phyloP scores from a whole-genome alignment of 2,888 invertebrate genomes.

The Eugnorisma glareosa region DNA sequence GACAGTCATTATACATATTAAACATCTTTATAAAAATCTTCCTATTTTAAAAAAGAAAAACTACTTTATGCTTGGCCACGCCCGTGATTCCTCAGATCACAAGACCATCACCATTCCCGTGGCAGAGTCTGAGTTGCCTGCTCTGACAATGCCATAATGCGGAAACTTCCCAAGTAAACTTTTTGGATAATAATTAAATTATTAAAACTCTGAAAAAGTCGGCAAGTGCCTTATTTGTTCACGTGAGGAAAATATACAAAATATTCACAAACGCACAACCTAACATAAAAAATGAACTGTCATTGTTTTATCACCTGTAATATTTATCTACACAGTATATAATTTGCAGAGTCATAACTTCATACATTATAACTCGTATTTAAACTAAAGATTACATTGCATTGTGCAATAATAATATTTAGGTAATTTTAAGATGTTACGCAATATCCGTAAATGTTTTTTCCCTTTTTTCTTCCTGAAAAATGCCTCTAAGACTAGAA shows the following conservation, averaged over 20 bases:
- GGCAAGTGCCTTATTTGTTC: background rate
- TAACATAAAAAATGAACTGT: background rate
- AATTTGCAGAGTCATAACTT: background rate
- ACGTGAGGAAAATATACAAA: background rate
- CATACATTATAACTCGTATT: background rate
- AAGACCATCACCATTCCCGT: background rate
- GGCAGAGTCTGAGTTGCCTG: no score
- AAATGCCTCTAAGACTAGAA: no score
- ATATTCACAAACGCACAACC: background rate
- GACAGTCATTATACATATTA: background rate
- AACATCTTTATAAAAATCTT: background rate
- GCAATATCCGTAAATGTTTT: background rate
- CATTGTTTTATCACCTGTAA: slow-evolving; percentile 7
- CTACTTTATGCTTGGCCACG: background rate
- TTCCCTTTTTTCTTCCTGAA: no score
- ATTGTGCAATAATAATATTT: slow-evolving; percentile 1
- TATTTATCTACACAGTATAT: slow-evolving; percentile 4
- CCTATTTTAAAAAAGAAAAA: no score
- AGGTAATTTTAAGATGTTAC: background rate
- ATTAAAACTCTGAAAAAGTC: background rate
- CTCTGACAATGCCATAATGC: background rate
- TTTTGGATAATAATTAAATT: no score
- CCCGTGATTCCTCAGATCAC: background rate
- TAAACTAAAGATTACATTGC: slow-evolving; percentile 6
- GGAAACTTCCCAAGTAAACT: no score